Conservation (phyloP, 2,113 vertebrate genomes). For the Vimba vimba region DNA sequence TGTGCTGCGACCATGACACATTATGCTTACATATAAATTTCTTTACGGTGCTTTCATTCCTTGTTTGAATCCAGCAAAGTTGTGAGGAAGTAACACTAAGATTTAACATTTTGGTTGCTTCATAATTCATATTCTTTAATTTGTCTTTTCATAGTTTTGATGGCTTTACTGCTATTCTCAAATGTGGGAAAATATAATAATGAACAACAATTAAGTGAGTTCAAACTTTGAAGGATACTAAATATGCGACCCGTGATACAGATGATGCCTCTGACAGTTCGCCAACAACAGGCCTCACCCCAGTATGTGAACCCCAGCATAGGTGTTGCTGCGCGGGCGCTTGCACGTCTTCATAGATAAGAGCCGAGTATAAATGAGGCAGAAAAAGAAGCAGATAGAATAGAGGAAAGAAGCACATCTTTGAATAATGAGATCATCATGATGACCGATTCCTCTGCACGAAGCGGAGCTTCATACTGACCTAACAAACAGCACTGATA, state of each 20-base stretch:
- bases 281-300: not conserved
- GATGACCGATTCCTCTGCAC: constrained; percentile 47
- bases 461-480: constrained; percentile 41
- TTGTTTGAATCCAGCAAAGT: not conserved
- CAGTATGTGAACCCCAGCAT: not conserved
- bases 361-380: constrained; percentile 26
- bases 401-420: constrained; percentile 38
- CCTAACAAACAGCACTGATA: constrained; percentile 57
- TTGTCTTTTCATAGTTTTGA: not conserved
- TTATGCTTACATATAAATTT: not conserved
- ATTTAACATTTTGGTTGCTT: not conserved
- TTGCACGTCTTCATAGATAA: not conserved
- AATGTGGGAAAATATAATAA: not conserved
- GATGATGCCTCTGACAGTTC: constrained; percentile 13
- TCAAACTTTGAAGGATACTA: not conserved
- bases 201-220: not conserved
- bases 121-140: not conserved
- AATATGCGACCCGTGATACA: not conserved
- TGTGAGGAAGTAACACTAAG: not conserved
- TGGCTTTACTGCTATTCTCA: not conserved
- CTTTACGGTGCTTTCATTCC: not conserved
- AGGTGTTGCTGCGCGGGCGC: not conserved
- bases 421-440: constrained; percentile 57
- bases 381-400: constrained; percentile 31
- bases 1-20: no score